Percentiles rank a stretch among this genome's conserved stretches.
Conservation (phyloP, 2,113 vertebrate species). For the Sphyrna mokarran region DNA sequence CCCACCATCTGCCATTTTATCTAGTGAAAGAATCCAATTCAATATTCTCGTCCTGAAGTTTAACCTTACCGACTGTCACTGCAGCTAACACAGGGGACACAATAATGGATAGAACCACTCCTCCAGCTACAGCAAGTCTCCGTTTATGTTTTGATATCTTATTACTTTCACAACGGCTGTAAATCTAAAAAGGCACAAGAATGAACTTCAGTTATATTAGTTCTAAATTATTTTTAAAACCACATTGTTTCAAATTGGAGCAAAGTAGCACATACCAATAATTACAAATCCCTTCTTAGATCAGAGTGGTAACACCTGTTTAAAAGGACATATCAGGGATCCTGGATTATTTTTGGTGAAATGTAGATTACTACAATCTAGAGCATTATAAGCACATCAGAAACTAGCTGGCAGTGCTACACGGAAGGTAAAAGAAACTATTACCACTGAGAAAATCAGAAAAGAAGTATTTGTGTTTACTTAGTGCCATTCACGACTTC, state of each 20-base stretch:
- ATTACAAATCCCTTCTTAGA: neutral
- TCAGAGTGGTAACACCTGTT: neutral
- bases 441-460: neutral
- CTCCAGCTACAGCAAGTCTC: constrained; percentile 74
- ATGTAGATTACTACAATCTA: neutral
- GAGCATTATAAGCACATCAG: neutral
- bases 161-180: constrained; percentile 77
- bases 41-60: neutral
- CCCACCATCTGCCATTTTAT: neutral
- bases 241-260: neutral
- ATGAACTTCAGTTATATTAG: constrained; percentile 32
- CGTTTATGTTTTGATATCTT: constrained; percentile 77
- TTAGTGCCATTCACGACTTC: neutral
- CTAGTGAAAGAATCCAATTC: neutral
- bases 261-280: neutral
- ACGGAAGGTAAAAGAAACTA: neutral
- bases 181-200: constrained; percentile 54
- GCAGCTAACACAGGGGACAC: constrained; percentile 77
- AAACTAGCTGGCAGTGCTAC: neutral
- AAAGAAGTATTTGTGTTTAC: neutral
- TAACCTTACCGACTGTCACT: constrained; percentile 65
- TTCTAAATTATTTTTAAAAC: neutral
- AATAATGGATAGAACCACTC: constrained; percentile 73
- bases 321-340: neutral
- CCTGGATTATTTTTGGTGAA: neutral